Percentiles rank a stretch among this genome's conserved stretches.
Conservation (phyloP, 2,113 vertebrate species). For the Pithys albifrons region DNA sequence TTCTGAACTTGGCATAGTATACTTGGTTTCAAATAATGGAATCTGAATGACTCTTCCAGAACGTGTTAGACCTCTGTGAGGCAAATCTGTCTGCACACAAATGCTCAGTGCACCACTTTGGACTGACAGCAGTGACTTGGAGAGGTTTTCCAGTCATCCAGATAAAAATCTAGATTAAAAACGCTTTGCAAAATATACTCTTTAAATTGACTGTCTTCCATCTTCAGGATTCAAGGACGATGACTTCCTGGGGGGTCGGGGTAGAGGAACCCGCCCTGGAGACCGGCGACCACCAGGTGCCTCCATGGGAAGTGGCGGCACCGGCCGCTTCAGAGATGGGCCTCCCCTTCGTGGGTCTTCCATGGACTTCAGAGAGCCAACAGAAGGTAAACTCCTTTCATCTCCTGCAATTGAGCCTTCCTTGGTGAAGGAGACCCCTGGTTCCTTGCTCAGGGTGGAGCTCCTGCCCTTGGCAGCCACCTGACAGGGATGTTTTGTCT, state of each 20-base stretch:
- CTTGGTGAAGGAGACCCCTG: not conserved
- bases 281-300: constrained; percentile 84
- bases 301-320: constrained; percentile 72
- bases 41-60: not conserved
- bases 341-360: constrained; percentile 84
- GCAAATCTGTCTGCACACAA: not conserved
- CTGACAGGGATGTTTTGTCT: not conserved
- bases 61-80: not conserved
- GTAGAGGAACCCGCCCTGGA: constrained; percentile 85
- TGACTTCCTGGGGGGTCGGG: constrained; percentile 87
- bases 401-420: not conserved
- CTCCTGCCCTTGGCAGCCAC: not conserved
- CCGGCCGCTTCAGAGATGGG: constrained; percentile 88
- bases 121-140: constrained; percentile 4
- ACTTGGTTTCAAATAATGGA: not conserved
- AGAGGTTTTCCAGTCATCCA: not conserved
- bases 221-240: constrained; percentile 89
- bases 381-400: constrained; percentile 82
- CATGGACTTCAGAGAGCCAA: constrained; percentile 96
- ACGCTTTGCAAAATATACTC: not conserved
- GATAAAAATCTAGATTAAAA: not conserved
- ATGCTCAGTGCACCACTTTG: constrained; percentile 22
- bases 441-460: not conserved
- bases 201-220: constrained; percentile 15
- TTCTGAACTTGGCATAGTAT: not conserved